These are phyloP conservation scores for Lymantria monacha DNA, from an alignment of 2,888 invertebrate genomes.

Conservation along the genomic window DNA sequence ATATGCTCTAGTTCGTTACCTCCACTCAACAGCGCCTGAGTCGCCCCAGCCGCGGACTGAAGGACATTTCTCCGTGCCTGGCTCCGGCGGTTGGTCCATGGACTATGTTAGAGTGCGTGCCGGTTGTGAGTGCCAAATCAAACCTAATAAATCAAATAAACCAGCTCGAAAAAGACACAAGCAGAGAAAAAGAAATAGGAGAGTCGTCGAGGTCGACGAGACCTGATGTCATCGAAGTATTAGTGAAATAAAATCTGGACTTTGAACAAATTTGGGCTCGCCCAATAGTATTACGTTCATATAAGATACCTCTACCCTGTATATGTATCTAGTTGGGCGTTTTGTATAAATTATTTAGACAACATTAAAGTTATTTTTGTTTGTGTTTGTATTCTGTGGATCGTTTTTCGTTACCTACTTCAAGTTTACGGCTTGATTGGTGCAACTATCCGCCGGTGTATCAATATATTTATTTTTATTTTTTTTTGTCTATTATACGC, in stretches of 20 bases:
- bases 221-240: slow-evolving; percentile 56
- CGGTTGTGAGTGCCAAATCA: slow-evolving; percentile 92
- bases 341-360: slow-evolving; percentile 15
- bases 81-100: slow-evolving; percentile 86
- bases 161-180: slow-evolving; percentile 62
- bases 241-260: slow-evolving; percentile 59
- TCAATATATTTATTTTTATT: slow-evolving; percentile 60
- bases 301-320: slow-evolving; percentile 31
- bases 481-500: slow-evolving; percentile 57
- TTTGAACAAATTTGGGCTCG: slow-evolving; percentile 58
- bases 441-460: slow-evolving; percentile 38
- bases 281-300: slow-evolving; percentile 53
- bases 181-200: slow-evolving; percentile 60
- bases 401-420: slow-evolving; percentile 28
- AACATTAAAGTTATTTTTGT: slow-evolving; percentile 29
- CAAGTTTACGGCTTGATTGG: slow-evolving; percentile 27
- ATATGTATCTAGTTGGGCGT: slow-evolving; percentile 11
- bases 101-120: slow-evolving; percentile 92
- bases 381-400: slow-evolving; percentile 23
- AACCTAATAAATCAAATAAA: slow-evolving; percentile 82
- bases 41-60: slow-evolving; percentile 65
- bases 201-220: slow-evolving; percentile 59
- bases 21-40: slow-evolving; percentile 60
- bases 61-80: slow-evolving; percentile 74
- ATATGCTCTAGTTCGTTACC: slow-evolving; percentile 90